Evolutionary conservation across 2,888 invertebrate species (phyloP), one percentile per base, ranked within the genome.

Genomic region (Eledone cirrhosa): DNA sequence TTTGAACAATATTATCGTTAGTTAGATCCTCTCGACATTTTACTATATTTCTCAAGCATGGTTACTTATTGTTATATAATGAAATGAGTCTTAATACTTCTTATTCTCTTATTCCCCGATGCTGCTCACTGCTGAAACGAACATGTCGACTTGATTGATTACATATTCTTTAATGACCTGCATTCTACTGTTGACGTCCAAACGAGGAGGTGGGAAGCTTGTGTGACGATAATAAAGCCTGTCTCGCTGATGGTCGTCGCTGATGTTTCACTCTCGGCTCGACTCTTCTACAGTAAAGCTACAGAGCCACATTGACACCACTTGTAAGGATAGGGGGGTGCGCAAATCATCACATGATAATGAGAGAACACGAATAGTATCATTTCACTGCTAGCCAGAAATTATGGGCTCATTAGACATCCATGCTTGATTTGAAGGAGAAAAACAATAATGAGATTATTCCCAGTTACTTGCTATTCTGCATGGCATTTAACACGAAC

Each of bases 341-440:
- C 72, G 72, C 41, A 72, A 72, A 41, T 72, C 72, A 72, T 72
- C 72, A 33, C 72, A 72, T 72, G 33, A 72, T 72, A 33, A 72
- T 72, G 72, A 72, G 41, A 41, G 72, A 33, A 72, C 72, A 72
- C 33, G 33, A 72, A 72, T 22, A 19, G 72, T 72, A 72, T 72
- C 72, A 72, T 72, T 72, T 72, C 72, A 72, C 22, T 31, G 72
- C 72, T 41, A 72, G 22, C 72, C 72, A 31, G 72, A 72, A 72
- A 72, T 72, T 72, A 72, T 72, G 72, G 72, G 72, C 31, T 72
- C 72, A 72, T 72, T 72, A 72, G 72, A n/a, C n/a, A 31, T 33
- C 72, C 72, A 72, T 72, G 72, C 72, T 72, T 72, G 27, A 72
- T 72, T 72, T 72, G 72, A 72, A 72, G 72, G 33, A 41, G 33